phyloP scores from a whole-genome alignment of 2,797 vertebrate species.

The Pygocentrus nattereri region DNA sequence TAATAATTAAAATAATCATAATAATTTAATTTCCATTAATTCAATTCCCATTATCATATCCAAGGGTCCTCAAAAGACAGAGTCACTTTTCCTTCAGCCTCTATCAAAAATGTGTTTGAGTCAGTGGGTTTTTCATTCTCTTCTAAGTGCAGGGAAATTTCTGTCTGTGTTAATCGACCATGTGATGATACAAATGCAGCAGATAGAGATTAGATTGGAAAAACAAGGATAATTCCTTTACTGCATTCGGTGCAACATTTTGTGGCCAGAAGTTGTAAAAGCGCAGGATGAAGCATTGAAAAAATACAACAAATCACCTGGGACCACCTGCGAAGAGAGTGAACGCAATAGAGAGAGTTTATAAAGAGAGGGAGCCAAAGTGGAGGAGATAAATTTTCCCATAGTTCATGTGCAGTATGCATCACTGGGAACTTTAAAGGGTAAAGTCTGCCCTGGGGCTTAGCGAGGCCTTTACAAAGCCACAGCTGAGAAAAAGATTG shows the following conservation, averaged over 20 bases:
- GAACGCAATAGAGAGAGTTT: constrained; percentile 6
- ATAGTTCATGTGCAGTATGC: constrained; percentile 53
- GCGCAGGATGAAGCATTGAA: not conserved
- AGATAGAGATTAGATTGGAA: not conserved
- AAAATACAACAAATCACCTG: not conserved
- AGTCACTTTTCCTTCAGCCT: too few species aligned
- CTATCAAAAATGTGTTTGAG: too few species aligned
- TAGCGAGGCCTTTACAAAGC: constrained; percentile 2
- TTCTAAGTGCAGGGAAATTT: not conserved
- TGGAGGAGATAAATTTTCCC: constrained; percentile 48
- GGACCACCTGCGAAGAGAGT: constrained; percentile 6
- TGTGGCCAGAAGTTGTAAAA: not conserved
- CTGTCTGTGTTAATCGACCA: too few species aligned
- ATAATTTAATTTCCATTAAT: too few species aligned
- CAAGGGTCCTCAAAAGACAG: too few species aligned
- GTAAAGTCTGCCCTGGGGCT: constrained; percentile 30
- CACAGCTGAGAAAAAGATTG: constrained; percentile 24
- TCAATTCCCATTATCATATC: too few species aligned
- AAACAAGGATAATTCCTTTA: not conserved
- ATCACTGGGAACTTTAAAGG: constrained; percentile 38
- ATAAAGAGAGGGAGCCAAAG: constrained; percentile 7
- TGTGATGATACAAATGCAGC: not conserved
- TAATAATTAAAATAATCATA: too few species aligned
- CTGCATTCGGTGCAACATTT: not conserved
- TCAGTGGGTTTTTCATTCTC: not conserved